phyloP scores from a whole-genome alignment of 2,888 invertebrate genomes.

The Campoletis raptor region DNA sequence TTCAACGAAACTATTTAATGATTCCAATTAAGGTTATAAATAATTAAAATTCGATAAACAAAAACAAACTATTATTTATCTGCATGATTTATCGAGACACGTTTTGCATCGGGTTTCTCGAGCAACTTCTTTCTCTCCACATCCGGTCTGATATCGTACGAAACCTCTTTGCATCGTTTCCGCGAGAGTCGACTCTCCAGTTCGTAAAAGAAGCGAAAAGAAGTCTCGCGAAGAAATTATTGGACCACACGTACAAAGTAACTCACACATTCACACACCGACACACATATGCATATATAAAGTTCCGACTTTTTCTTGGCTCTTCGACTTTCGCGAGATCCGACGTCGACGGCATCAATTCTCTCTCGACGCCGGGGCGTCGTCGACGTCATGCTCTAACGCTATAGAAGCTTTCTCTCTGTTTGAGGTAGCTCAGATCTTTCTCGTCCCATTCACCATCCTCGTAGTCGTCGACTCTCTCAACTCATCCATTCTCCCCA shows the following conservation, averaged over 20 bases:
- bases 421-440: slow-evolving; percentile 37
- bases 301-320: slow-evolving; percentile 36
- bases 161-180: slow-evolving; percentile 11
- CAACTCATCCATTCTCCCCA: slow-evolving; percentile 14
- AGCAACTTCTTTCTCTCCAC: slow-evolving; percentile 40
- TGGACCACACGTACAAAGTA: slow-evolving; percentile 62
- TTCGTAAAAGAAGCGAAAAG: slow-evolving; percentile 33
- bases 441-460: slow-evolving; percentile 36
- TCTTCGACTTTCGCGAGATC: slow-evolving; percentile 56
- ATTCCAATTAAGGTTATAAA: background rate
- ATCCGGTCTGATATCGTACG: slow-evolving; percentile 34
- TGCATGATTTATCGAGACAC: slow-evolving; percentile 14
- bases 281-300: background rate
- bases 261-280: background rate
- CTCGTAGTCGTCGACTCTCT: slow-evolving; percentile 15
- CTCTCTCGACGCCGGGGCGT: slow-evolving; percentile 36
- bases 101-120: slow-evolving; percentile 19
- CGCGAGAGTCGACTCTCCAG: background rate
- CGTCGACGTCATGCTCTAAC: slow-evolving; percentile 30
- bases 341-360: slow-evolving; percentile 59
- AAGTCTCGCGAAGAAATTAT: slow-evolving; percentile 70
- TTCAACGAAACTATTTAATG: background rate
- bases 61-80: slow-evolving; percentile 34
- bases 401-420: slow-evolving; percentile 33
- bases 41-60: slow-evolving; percentile 9